A percentile compares a stretch with the other conserved stretches of the same genome.
phyloP scores from a whole-genome alignment of 1,140 invertebrate genomes.

The Diorhabda elongata region DNA sequence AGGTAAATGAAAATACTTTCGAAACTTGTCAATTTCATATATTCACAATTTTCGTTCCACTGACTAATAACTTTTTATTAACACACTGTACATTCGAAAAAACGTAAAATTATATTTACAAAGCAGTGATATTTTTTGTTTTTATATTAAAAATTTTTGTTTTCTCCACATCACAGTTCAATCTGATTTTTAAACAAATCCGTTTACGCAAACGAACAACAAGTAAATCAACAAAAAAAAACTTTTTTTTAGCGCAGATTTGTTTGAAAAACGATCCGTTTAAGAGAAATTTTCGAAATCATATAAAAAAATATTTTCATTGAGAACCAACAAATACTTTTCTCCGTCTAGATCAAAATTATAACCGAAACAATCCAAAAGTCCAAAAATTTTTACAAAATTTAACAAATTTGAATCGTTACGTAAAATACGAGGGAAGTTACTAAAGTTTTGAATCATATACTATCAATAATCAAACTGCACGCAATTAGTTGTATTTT shows the following conservation, averaged over 20 bases:
- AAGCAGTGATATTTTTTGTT: slow-evolving; percentile 34
- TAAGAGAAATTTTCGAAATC: slow-evolving; percentile 5
- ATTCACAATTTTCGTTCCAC: slow-evolving; percentile 48
- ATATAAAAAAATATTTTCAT: neutral
- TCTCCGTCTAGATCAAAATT: too few relatives aligned
- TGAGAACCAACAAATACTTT: too few relatives aligned
- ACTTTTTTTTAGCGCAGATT: slow-evolving; percentile 11
- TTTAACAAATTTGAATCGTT: too few relatives aligned
- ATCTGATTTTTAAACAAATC: slow-evolving; percentile 24
- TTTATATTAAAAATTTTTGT: slow-evolving; percentile 6
- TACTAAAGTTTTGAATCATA: too few relatives aligned
- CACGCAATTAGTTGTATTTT: too few relatives aligned
- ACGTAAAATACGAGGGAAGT: too few relatives aligned
- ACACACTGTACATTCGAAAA: slow-evolving; percentile 48
- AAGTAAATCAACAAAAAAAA: slow-evolving; percentile 17
- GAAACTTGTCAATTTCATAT: slow-evolving; percentile 48
- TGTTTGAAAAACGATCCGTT: slow-evolving; percentile 18
- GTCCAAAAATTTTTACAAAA: too few relatives aligned
- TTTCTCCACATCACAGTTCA: slow-evolving; percentile 24
- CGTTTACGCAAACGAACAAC: slow-evolving; percentile 13
- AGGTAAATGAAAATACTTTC: slow-evolving; percentile 22
- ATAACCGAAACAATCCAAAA: too few relatives aligned
- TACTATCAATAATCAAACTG: too few relatives aligned
- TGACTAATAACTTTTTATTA: slow-evolving; percentile 45
- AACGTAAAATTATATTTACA: slow-evolving; percentile 43